Base-by-base conservation (phyloP, 2,888 invertebrate genomes). In the Pimpla rufipes region DNA sequence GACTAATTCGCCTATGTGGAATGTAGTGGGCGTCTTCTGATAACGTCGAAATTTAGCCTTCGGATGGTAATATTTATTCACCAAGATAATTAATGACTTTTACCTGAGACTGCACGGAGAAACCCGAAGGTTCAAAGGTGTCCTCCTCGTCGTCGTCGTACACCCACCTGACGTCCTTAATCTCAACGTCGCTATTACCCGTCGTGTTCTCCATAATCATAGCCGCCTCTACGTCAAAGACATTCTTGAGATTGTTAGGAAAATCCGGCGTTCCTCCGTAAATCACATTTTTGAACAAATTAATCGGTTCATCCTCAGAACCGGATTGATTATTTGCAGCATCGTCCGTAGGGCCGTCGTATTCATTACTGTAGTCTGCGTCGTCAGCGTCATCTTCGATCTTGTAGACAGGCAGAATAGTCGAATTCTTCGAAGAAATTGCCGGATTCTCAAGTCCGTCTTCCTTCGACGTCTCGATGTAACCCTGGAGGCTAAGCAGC, bases 401-500 rank as follows among this genome's bases (percentile, higher is more conserved):
- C 23, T 23, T 57, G 47, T 79, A 82, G 64, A 68, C 79, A 23
- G 82, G 79, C 6, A 82, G 47, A 35, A 79, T 75, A 13, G 55
- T 64, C 16, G 59, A 74, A 47, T 75, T 83, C 10, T 47, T 75
- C 0, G 55, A 45, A 23, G 40, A 21, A 10, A 62, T 18, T 6
- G 35, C 21, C 13, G 29, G 37, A 23, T 55, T 29, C 18, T 18
- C 29, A 5, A 45, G 62, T 8, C 29, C 18, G 18, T 71, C 64
- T 7, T 45, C 66, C 16, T 67, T 45, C n/a, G 75, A 55, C 0
- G 83, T 40, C 37, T 81, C 77, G 10, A 83, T 74, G 52, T 83
- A 83, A 21, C 83, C 83, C 18, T 77, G 83, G 13, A 83, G 81
- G 42, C 74, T 78, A 21, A 83, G 73, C 62, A 81, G 29, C 40